Evolutionary conservation across 2,888 invertebrate species (phyloP).

Genomic region (Epistrophella euchroma): DNA sequence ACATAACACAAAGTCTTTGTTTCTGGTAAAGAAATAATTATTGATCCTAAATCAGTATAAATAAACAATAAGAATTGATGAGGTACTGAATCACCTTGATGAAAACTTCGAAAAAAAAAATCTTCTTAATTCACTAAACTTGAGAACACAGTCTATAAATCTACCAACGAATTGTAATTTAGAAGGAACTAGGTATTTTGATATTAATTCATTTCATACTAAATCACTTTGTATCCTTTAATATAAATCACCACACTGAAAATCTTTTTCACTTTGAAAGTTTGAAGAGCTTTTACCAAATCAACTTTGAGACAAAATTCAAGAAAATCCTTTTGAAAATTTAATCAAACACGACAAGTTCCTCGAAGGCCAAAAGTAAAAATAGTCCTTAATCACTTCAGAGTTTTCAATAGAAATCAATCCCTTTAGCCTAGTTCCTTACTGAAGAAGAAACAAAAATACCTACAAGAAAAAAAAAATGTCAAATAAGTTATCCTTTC

Average conservation of each 20-base stretch:
- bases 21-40: background rate
- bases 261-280: conserved; percentile 3
- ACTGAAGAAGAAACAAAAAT: conserved; percentile 4
- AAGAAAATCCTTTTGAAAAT: conserved; percentile 11
- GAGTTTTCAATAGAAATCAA: conserved; percentile 48
- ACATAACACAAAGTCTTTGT: too few relatives aligned
- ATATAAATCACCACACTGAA: conserved; percentile 31
- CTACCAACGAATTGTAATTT: background rate
- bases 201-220: background rate
- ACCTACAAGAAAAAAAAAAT: background rate
- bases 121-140: background rate
- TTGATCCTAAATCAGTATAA: background rate
- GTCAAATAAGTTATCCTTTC: conserved; percentile 64
- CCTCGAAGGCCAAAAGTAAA: background rate
- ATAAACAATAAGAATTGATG: background rate
- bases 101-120: too few relatives aligned
- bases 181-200: background rate
- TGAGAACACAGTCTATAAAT: background rate
- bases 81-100: background rate
- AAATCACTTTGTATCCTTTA: conserved; percentile 15
- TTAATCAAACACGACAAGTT: conserved; percentile 31
- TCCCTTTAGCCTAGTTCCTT: conserved; percentile 23
- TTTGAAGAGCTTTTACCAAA: background rate
- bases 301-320: conserved; percentile 16
- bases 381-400: conserved; percentile 31